A percentile compares a stretch with the other conserved stretches of the same genome.
These are phyloP conservation scores for Leptodactylus fuscus DNA, from an alignment of 2,113 vertebrate species.

Conservation along the genomic window DNA sequence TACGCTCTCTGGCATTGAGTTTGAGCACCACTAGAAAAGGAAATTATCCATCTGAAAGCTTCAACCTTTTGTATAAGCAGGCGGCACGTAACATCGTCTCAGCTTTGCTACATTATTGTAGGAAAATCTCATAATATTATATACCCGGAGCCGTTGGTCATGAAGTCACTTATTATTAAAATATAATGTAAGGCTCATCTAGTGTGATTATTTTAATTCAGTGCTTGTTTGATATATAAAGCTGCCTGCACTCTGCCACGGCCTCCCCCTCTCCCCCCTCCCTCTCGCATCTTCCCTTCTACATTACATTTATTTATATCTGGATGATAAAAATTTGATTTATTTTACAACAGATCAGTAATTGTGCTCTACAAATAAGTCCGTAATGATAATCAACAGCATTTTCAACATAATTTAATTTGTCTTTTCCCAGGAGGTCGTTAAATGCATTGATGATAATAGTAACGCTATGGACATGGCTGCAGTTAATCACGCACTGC, in stretches of 20 bases:
- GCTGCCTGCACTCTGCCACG: slow-evolving; percentile 67
- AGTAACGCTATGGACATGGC: slow-evolving; percentile 82
- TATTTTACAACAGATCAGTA: slow-evolving; percentile 91
- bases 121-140: slow-evolving; percentile 64
- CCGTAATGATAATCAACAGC: slow-evolving; percentile 88
- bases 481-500: slow-evolving; percentile 86
- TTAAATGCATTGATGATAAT: slow-evolving; percentile 88
- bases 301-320: slow-evolving; percentile 82
- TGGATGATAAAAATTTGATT: slow-evolving; percentile 89
- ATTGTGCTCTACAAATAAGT: slow-evolving; percentile 91
- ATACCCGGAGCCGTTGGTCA: slow-evolving; percentile 68
- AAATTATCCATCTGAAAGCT: slow-evolving; percentile 63
- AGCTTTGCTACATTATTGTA: slow-evolving; percentile 65
- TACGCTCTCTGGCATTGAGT: slow-evolving; percentile 60
- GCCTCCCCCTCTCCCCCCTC: slow-evolving; percentile 66
- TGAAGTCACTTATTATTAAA: slow-evolving; percentile 75
- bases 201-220: slow-evolving; percentile 77
- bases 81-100: slow-evolving; percentile 50
- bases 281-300: slow-evolving; percentile 64
- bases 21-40: slow-evolving; percentile 64
- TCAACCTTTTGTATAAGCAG: slow-evolving; percentile 65
- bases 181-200: slow-evolving; percentile 68
- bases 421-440: slow-evolving; percentile 87
- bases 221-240: slow-evolving; percentile 69
- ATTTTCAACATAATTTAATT: slow-evolving; percentile 92